These are phyloP conservation scores for Scalopus aquaticus DNA, from an alignment of 2,113 vertebrate species.

Conservation along the genomic window DNA sequence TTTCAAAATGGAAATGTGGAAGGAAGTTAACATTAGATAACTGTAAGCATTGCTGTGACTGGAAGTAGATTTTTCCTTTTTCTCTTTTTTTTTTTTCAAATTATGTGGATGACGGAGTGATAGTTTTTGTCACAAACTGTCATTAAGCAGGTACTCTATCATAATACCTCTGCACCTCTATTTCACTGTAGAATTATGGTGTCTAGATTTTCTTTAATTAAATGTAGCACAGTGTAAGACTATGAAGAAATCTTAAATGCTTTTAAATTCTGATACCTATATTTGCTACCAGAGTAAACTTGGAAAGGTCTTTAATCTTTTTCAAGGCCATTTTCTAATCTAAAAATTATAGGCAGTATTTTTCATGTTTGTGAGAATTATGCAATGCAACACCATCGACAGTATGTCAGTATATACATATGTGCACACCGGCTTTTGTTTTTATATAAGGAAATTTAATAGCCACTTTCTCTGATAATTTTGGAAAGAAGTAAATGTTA, in stretches of 20 bases:
- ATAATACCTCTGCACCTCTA: not conserved
- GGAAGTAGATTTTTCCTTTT: not conserved
- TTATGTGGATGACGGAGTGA: not conserved
- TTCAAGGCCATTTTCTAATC: not conserved
- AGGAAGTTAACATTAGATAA: not conserved
- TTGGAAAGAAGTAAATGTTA: not conserved
- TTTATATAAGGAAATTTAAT: not conserved
- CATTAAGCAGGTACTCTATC: not conserved
- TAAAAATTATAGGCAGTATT: not conserved
- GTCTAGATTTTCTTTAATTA: not conserved
- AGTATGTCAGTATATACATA: not conserved
- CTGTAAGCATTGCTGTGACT: not conserved
- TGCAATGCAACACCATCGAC: not conserved
- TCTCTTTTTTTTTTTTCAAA: not conserved
- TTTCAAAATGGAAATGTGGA: conserved; percentile 45
- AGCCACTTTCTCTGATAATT: not conserved
- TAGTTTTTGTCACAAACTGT: not conserved
- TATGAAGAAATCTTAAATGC: not conserved
- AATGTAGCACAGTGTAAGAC: not conserved
- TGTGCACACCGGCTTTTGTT: not conserved
- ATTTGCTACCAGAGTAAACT: not conserved
- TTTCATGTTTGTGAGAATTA: not conserved
- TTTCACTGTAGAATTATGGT: not conserved
- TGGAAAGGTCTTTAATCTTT: not conserved
- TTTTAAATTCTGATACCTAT: not conserved